phyloP scores from a whole-genome alignment of 23 tunicate species.

The Styela clava region DNA sequence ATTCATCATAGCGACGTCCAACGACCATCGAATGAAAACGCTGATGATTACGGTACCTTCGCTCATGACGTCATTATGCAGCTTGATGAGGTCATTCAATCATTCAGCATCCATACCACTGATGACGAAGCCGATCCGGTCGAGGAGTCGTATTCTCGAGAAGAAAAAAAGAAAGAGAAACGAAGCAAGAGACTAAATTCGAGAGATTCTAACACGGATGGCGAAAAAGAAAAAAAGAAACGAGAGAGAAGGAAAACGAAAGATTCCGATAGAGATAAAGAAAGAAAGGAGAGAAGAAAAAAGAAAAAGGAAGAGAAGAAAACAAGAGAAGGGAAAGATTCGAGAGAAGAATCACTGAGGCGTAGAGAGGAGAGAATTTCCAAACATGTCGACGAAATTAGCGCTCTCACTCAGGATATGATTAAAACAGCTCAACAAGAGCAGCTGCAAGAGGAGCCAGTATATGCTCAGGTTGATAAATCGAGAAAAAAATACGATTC shows the following conservation, averaged over 20 bases:
- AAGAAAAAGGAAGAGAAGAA: background rate
- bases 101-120: background rate
- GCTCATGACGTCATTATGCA: slow-evolving; percentile 5
- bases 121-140: background rate
- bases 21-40: background rate
- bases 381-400: slow-evolving; percentile 14
- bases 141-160: background rate
- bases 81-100: slow-evolving; percentile 14
- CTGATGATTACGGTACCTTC: background rate
- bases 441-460: slow-evolving; percentile 25
- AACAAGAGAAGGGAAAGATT: background rate
- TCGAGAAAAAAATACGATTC: slow-evolving; percentile 12
- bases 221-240: background rate
- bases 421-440: slow-evolving; percentile 14
- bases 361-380: slow-evolving; percentile 6
- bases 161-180: background rate
- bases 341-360: background rate
- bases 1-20: background rate
- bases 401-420: slow-evolving; percentile 19
- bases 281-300: slow-evolving; percentile 16
- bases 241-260: slow-evolving; percentile 1
- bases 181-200: background rate
- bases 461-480: slow-evolving; percentile 53
- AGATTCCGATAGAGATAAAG: slow-evolving; percentile 12
- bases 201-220: background rate